Conservation (phyloP, 2,888 invertebrate species). For the Troglohyphantes excavatus region DNA sequence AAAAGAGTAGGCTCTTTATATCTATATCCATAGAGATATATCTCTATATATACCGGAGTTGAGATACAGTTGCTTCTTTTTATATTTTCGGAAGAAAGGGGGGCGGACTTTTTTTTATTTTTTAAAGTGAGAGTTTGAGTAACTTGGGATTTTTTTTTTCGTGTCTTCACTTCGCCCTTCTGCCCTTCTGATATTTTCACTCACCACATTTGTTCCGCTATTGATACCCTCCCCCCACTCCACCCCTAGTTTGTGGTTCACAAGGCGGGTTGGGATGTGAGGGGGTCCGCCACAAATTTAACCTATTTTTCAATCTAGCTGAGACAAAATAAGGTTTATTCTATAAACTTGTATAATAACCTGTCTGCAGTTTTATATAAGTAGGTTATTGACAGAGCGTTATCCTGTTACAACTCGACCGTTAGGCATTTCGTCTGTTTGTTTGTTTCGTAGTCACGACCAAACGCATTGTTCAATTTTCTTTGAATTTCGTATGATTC, state of each 20-base stretch:
- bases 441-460: too few species aligned
- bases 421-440: too few species aligned
- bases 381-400: too few species aligned
- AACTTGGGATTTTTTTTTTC: slow-evolving; percentile 43
- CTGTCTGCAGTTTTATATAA: too few species aligned
- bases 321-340: too few species aligned
- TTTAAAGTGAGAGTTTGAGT: slow-evolving; percentile 20
- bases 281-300: slow-evolving; percentile 61
- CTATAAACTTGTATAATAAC: too few species aligned
- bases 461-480: too few species aligned
- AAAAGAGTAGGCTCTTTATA: slow-evolving; percentile 22
- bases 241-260: slow-evolving; percentile 2
- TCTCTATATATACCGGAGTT: slow-evolving; percentile 61
- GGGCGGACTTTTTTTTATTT: slow-evolving; percentile 38
- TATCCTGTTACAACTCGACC: too few species aligned
- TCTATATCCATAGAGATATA: slow-evolving; percentile 17
- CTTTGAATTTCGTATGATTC: too few species aligned
- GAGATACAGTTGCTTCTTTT: slow-evolving; percentile 52
- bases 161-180: slow-evolving; percentile 34
- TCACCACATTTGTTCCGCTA: slow-evolving; percentile 77
- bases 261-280: neutral
- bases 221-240: slow-evolving; percentile 65
- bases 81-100: slow-evolving; percentile 34
- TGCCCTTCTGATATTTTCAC: slow-evolving; percentile 67
- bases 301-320: too few species aligned